Conservation (phyloP, 53 echinoderm and acorn worm species). For the Paracentrotus lividus region DNA sequence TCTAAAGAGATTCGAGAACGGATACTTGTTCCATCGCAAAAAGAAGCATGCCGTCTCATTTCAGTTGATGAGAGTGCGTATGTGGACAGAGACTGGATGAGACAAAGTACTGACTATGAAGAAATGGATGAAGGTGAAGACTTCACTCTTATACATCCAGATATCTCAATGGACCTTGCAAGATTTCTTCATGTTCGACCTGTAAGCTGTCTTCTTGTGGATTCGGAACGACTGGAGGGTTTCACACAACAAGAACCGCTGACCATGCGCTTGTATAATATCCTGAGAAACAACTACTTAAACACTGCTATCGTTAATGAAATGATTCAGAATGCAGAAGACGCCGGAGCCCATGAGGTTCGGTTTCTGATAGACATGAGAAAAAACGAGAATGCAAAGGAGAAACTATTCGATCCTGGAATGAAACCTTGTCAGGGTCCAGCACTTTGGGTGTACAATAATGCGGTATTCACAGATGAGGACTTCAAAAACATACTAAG, state of each 20-base stretch:
- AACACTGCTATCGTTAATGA: slow-evolving; percentile 77
- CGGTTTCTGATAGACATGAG: slow-evolving; percentile 90
- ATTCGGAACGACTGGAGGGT: slow-evolving; percentile 59
- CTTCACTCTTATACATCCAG: slow-evolving; percentile 57
- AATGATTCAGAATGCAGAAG: slow-evolving; percentile 98
- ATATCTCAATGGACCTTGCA: slow-evolving; percentile 58
- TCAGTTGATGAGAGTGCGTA: slow-evolving; percentile 46
- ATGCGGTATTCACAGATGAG: slow-evolving; percentile 84
- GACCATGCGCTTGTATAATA: slow-evolving; percentile 70
- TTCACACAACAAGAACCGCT: slow-evolving; percentile 67
- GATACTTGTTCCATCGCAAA: slow-evolving; percentile 43
- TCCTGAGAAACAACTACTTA: slow-evolving; percentile 68
- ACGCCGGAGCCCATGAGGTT: slow-evolving; percentile 93
- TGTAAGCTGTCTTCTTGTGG: slow-evolving; percentile 66
- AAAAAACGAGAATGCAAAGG: slow-evolving; percentile 59
- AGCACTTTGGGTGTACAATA: slow-evolving; percentile 91
- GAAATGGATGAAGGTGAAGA: slow-evolving; percentile 39
- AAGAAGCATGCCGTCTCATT: slow-evolving; percentile 15
- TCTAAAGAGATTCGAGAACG: neutral
- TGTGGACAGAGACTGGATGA: slow-evolving; percentile 67
- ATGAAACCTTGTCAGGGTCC: slow-evolving; percentile 93
- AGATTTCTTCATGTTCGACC: slow-evolving; percentile 60
- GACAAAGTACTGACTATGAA: slow-evolving; percentile 6
- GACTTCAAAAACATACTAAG: slow-evolving; percentile 88
- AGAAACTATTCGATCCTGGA: slow-evolving; percentile 73